phyloP scores from a whole-genome alignment of 2,113 vertebrate genomes.

The Rhipidura dahli region DNA sequence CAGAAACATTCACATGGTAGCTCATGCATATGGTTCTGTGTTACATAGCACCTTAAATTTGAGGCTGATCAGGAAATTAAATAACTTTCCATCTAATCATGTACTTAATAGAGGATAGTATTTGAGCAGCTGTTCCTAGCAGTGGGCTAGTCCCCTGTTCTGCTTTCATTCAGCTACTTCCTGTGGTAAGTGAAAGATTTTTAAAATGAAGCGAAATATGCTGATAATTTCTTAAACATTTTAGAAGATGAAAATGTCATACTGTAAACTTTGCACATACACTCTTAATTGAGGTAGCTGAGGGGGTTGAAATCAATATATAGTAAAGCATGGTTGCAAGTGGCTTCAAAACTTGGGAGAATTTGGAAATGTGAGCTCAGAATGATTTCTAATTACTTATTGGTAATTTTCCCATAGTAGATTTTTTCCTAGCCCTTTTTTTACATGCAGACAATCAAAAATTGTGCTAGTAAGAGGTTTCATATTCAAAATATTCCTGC shows the following conservation, averaged over 20 bases:
- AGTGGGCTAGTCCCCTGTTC: neutral
- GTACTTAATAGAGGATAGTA: neutral
- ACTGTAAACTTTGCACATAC: neutral
- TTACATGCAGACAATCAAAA: neutral
- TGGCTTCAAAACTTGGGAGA: neutral
- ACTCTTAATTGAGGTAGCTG: neutral
- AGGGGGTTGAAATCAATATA: neutral
- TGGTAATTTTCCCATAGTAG: neutral
- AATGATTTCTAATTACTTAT: neutral
- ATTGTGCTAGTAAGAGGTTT: neutral
- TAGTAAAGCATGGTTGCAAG: neutral
- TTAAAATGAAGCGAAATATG: neutral
- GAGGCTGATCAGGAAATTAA: constrained; percentile 43
- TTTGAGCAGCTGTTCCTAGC: neutral
- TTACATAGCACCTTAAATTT: constrained; percentile 34
- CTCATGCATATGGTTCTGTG: neutral
- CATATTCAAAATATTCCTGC: neutral
- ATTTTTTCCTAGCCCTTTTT: neutral
- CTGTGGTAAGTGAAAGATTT: neutral
- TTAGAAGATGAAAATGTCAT: neutral
- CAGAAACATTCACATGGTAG: neutral
- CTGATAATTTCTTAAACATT: neutral
- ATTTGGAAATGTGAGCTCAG: neutral
- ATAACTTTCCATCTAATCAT: neutral
- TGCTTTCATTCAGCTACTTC: neutral